These are phyloP conservation scores for Ormyrus labotus DNA, from an alignment of 2,888 invertebrate genomes.

Conservation along the genomic window DNA sequence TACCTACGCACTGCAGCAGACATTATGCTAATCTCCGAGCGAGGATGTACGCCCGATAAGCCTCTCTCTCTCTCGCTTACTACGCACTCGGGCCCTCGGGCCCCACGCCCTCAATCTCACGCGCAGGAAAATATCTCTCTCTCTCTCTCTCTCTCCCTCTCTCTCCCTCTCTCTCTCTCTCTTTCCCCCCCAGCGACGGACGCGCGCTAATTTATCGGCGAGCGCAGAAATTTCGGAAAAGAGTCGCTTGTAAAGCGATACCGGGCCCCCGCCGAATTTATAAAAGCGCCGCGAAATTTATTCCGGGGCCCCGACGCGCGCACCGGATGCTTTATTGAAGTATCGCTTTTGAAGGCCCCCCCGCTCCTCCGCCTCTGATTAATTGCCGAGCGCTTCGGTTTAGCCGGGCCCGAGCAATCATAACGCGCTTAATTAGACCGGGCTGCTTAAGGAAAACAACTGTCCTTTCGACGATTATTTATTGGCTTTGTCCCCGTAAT, in stretches of 20 bases:
- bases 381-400: too few relatives aligned
- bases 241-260: too few relatives aligned
- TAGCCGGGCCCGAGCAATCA: too few relatives aligned
- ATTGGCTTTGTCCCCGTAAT: background rate
- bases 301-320: background rate
- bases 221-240: background rate
- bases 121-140: constrained; percentile 52
- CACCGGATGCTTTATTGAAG: background rate
- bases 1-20: constrained; percentile 72
- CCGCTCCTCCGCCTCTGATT: too few relatives aligned
- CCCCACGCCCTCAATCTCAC: constrained; percentile 74
- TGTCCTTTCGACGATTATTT: too few relatives aligned
- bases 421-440: too few relatives aligned
- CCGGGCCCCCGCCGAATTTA: constrained; percentile 7
- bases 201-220: constrained; percentile 31
- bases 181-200: too few relatives aligned
- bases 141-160: too few relatives aligned
- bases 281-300: constrained; percentile 20
- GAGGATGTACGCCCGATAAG: constrained; percentile 75
- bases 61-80: constrained; percentile 56
- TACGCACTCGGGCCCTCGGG: constrained; percentile 70
- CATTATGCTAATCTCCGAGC: constrained; percentile 75
- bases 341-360: background rate
- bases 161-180: too few relatives aligned
- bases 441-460: too few relatives aligned